phyloP scores from a whole-genome alignment of 2,888 invertebrate genomes.

The Lithophane ornitopus region DNA sequence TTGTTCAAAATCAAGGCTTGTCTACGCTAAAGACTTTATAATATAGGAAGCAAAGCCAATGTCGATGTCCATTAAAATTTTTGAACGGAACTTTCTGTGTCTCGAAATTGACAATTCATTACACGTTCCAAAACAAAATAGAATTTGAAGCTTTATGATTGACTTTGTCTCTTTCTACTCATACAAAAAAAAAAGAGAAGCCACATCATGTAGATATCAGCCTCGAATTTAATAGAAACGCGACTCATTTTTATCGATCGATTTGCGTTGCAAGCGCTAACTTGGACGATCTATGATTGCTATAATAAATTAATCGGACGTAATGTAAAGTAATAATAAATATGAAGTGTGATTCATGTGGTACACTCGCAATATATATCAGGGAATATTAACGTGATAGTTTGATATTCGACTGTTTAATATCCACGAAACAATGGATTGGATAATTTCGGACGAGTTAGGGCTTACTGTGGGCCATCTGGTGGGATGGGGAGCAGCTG shows the following conservation, averaged over 20 bases:
- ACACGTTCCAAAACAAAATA: background rate
- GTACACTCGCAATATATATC: slow-evolving; percentile 21
- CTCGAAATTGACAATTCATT: slow-evolving; percentile 34
- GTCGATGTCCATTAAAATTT: slow-evolving; percentile 23
- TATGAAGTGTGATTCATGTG: slow-evolving; percentile 58
- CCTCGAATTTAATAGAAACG: slow-evolving; percentile 2
- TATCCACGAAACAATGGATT: slow-evolving; percentile 91
- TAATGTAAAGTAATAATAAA: slow-evolving; percentile 50
- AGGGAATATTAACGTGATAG: slow-evolving; percentile 30
- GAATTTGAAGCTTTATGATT: background rate
- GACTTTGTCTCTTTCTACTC: slow-evolving; percentile 16
- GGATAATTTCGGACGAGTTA: slow-evolving; percentile 94
- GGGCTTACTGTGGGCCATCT: slow-evolving; percentile 94
- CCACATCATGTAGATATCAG: background rate
- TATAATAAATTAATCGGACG: slow-evolving; percentile 13
- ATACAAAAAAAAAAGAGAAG: background rate
- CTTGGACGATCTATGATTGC: slow-evolving; percentile 6
- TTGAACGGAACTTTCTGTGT: slow-evolving; percentile 36
- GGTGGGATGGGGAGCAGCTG: slow-evolving; percentile 95
- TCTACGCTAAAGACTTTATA: no score
- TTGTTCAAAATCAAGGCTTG: background rate
- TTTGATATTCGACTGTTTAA: slow-evolving; percentile 47
- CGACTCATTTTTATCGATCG: slow-evolving; percentile 53
- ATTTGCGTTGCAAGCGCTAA: slow-evolving; percentile 60
- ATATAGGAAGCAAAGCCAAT: no score